Base-by-base conservation (phyloP, 2,888 invertebrate genomes). In the Synanthedon tipuliformis region DNA sequence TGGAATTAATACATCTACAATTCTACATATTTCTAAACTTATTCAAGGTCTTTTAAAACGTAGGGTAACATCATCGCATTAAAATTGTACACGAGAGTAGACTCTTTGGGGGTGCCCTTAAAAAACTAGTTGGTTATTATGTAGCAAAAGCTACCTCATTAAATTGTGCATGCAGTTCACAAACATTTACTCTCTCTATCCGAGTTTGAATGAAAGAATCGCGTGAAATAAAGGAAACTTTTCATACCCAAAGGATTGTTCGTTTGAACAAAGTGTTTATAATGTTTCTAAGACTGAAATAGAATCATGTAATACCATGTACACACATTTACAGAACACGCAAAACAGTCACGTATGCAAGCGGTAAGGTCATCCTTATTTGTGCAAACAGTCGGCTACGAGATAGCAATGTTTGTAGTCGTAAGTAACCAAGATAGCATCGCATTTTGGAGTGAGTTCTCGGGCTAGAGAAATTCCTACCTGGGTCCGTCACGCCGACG, bases 341-440 rank as follows among this genome's bases (percentile, higher is more conserved):
- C 16, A 18, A 49, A 16, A 49, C 49, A 75, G 77, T 76, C 78
- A 78, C 78, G 78, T 76, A 74, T 71, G 66, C 69, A 61, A 61
- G 61, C 67, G 61, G 67, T 69, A 63, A 71, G 73, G 69, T 68
- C 69, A 71, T 67, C 80, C 76, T 69, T 81, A 77, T 81, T 80
- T 81, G 80, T 75, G 77, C 82, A 83, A 81, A 83, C 81, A 84
- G 66, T 68, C 64, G 60, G 61, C 66, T 57, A 53, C 55, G 53
- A 75, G 84, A 85, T 85, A 84, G 78, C 74, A 72, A 73, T 56
- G 78, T 81, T 77, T 79, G 75, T 70, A 68, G 62, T 67, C 66
- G 64, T 73, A 78, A 73, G 75, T 75, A 76, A 72, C 68, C 66
- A 61, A 71, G 81, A 81, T 81, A 79, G 71, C 65, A 74, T 74